Evolutionary conservation across 2,113 vertebrate species (phyloP), one percentile per base, ranked within the genome.

Genomic region (Melanocharis versteri): DNA sequence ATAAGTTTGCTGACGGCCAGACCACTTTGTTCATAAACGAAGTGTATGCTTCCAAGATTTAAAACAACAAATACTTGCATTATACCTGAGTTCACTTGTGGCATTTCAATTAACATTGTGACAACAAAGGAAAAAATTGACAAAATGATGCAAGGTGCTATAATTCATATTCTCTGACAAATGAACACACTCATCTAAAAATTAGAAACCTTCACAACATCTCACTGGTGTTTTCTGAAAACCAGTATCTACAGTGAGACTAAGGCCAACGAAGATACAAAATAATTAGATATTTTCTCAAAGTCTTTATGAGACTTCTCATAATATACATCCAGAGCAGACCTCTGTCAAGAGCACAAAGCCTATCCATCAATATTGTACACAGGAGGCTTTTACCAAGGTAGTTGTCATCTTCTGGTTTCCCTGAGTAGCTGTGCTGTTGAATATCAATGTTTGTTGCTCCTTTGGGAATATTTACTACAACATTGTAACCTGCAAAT

Each of bases 401-500:
- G 97, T 99, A 99, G 98, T 98, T 99, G 98, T 99, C 99, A 96
- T 99, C 99, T 96, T 99, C 99, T 87, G 99, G 98, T 89, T 98
- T 99, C 91, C 99, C 99, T 79, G 99, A 99, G 97, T 99, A 99
- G 98, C 99, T 99, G 98, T 99, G 98, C 96, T 99, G 99, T 81
- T 68, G 98, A 97, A 99, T 97, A 83, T 99, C 99, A 92, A 99
- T 98, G 95, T 99, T 99, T 86, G 99, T 99, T 87, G 99, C 99
- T 97, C 99, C 99, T n/a, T 98, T 97, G 53, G 99, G 99, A 97
- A 99, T 99, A 91, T 98, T 98, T 76, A 99, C 98, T 83, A 99
- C 97, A 14, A 98, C 96, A 85, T 99, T 99, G 97, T 99, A 99
- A 94, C 99, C 99, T 99, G 91, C 18, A 91, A 73, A 84, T 96